Conservation (phyloP, 2,888 invertebrate species). For the Oscheius onirici region DNA sequence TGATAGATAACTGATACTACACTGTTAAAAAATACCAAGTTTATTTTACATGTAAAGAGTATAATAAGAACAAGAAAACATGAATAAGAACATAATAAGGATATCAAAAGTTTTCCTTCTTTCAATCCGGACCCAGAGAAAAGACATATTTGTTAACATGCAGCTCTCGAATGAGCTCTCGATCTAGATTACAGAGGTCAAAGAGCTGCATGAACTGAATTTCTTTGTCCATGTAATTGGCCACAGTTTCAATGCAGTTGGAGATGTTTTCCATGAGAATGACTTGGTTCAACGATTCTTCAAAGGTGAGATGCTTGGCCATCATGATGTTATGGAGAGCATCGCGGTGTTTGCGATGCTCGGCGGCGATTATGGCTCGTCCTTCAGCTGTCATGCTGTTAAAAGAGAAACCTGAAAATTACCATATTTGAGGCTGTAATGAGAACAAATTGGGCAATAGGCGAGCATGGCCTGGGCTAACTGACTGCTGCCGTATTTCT, state of each 20-base stretch:
- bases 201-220: conserved; percentile 26
- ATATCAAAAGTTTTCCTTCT: background rate
- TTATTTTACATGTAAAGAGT: no score
- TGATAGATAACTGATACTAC: no score
- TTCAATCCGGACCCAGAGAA: background rate
- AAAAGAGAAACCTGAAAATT: conserved; percentile 20
- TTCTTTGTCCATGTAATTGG: conserved; percentile 31
- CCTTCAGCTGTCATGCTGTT: conserved; percentile 23
- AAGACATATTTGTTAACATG: conserved; percentile 18
- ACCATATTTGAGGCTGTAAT: no score
- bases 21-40: no score
- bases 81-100: no score
- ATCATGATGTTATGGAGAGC: conserved; percentile 22
- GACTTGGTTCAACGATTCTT: conserved; percentile 18
- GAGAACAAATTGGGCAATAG: no score
- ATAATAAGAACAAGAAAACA: no score
- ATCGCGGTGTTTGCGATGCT: conserved; percentile 15
- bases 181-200: conserved; percentile 5
- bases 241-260: conserved; percentile 21
- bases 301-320: conserved; percentile 11
- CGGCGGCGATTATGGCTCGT: conserved; percentile 5
- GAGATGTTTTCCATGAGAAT: conserved; percentile 25
- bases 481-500: no score
- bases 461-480: no score
- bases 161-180: conserved; percentile 11